These are phyloP conservation scores for Podotricha telesiphe DNA, from an alignment of 2,888 invertebrate species.

Conservation along the genomic window DNA sequence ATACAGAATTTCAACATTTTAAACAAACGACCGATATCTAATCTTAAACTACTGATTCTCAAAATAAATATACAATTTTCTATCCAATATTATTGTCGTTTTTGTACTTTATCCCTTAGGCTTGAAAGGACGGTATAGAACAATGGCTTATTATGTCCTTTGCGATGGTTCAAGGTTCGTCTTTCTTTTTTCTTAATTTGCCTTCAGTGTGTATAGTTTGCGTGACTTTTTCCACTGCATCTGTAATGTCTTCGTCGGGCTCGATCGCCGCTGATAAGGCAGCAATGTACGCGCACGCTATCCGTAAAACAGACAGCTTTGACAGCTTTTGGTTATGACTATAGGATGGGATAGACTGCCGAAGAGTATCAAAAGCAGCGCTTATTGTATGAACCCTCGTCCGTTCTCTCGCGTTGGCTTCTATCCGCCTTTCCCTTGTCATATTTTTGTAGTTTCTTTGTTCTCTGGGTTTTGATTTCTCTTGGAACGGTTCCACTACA, in stretches of 20 bases:
- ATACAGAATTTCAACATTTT: conserved; percentile 28
- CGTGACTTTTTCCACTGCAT: conserved; percentile 94
- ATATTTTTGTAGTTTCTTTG: conserved; percentile 97
- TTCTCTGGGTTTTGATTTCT: conserved; percentile 77
- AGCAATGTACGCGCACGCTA: conserved; percentile 96
- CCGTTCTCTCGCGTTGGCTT: conserved; percentile 96
- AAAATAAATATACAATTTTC: conserved; percentile 42
- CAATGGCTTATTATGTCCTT: conserved; percentile 30
- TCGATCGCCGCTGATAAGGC: conserved; percentile 91
- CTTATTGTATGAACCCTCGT: conserved; percentile 97
- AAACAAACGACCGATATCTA: conserved; percentile 26
- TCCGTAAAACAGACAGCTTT: conserved; percentile 94
- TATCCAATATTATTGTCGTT: conserved; percentile 68
- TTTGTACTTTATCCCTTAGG: conserved; percentile 68
- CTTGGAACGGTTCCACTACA: conserved; percentile 62
- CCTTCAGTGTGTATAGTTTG: conserved; percentile 96
- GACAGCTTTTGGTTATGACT: conserved; percentile 97
- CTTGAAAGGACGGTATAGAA: conserved; percentile 52
- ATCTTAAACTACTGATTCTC: conserved; percentile 39
- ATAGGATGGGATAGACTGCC: conserved; percentile 93
- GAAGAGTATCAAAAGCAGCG: conserved; percentile 95
- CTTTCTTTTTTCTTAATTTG: conserved; percentile 93
- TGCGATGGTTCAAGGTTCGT: conserved; percentile 82
- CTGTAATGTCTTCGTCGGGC: conserved; percentile 86
- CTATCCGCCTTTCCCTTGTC: conserved; percentile 95